phyloP scores from a whole-genome alignment of 2,113 vertebrate genomes.

The Ameiurus melas region DNA sequence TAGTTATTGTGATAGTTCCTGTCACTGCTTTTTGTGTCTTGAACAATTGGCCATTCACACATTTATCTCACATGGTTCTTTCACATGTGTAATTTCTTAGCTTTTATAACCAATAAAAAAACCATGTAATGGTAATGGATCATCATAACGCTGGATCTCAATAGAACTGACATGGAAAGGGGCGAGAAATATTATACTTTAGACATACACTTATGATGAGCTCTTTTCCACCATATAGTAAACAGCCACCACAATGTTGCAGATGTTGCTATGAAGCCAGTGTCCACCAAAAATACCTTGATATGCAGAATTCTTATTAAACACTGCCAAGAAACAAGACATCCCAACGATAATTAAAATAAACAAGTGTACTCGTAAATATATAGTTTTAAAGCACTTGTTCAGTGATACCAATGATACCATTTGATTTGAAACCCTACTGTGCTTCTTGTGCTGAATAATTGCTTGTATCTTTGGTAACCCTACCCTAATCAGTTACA shows the following conservation, averaged over 20 bases:
- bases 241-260: not conserved
- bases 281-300: not conserved
- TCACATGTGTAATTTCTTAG: no score
- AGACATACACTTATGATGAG: not conserved
- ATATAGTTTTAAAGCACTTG: not conserved
- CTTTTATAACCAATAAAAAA: not conserved
- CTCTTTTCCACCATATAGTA: not conserved
- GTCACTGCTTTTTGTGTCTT: not conserved
- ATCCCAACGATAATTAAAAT: not conserved
- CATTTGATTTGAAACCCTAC: constrained; percentile 2
- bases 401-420: not conserved
- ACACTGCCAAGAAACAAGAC: not conserved
- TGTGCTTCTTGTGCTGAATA: not conserved
- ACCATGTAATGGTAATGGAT: not conserved
- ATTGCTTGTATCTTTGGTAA: not conserved
- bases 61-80: not conserved
- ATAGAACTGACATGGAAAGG: not conserved
- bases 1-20: not conserved
- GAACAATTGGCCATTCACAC: not conserved
- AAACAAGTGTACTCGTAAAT: not conserved
- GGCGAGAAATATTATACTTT: not conserved
- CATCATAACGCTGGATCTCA: not conserved
- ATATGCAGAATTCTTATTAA: not conserved
- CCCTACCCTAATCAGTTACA: constrained; percentile 23
- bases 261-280: no score